Evolutionary conservation across 2,888 invertebrate species (phyloP), one percentile per base, ranked within the genome.

Genomic region (Pristionchus arcanus): DNA sequence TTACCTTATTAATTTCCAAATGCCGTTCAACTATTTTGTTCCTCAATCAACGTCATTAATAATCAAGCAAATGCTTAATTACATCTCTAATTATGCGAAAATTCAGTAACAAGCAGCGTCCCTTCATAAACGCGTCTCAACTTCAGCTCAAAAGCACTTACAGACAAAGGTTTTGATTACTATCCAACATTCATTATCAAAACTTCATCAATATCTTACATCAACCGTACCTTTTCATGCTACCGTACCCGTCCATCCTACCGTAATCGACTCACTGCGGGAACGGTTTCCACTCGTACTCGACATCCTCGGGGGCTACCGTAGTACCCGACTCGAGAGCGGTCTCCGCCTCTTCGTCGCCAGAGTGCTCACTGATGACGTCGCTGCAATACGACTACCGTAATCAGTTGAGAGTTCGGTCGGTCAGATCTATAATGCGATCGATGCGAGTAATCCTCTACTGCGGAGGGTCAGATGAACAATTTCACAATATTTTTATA

Each of bases 201-300:
- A n/a, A n/a, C n/a, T n/a, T n/a, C n/a, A n/a, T 31, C 31, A 31
- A 68, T n/a, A 3, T 28, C 19, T n/a, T 28, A 13, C 68, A 68
- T 31, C 68, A 49, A n/a, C 81, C n/a, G 81, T 81, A 53, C 49
- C 37, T 49, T 15, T 13, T 28, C 28, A 9, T 28, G 9, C 28
- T 77, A 37, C 31, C 34, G 34, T 71, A 31, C 5, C 71, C 34
- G 5, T 34, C 71, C 31, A 34, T 34, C 21, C 31, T 13, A 34
- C 34, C 71, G 13, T 71, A 15, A 13, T 15, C 31, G 42, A 81
- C 81, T 81, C 53, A 81, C 81, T 81, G 49, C 53, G 49, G 53
- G 81, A 81, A 81, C 13, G 81, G 81, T 28, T 49, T 81, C 81
- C 81, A 81, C 49, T 81, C 81, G 81, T 81, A 81, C 81, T 81